phyloP scores from a whole-genome alignment of 1,140 invertebrate genomes.

The Ceratitis capitata region DNA sequence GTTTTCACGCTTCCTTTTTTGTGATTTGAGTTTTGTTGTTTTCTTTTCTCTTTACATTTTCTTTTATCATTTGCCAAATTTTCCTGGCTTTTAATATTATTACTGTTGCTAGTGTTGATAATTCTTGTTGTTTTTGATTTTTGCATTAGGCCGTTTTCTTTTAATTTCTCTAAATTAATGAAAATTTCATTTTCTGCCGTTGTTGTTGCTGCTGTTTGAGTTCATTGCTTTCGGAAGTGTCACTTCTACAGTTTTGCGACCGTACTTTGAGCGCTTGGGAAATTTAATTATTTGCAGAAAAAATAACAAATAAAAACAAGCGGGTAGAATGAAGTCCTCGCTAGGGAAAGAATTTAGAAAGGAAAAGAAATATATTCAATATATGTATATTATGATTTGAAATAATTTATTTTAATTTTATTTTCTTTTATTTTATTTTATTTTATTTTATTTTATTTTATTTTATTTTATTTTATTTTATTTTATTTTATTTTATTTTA shows the following conservation, averaged over 20 bases:
- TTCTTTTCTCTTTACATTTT: neutral
- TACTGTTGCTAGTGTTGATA: neutral
- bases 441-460: too few species aligned
- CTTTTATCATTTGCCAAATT: neutral
- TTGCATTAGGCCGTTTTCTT: neutral
- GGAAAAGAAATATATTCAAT: neutral
- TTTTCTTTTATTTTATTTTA: too few species aligned
- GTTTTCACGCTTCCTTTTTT: neutral
- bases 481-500: too few species aligned
- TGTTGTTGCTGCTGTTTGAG: neutral
- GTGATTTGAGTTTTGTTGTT: neutral
- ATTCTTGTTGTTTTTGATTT: neutral
- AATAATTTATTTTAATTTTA: too few species aligned
- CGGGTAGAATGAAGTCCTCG: neutral
- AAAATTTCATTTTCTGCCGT: neutral
- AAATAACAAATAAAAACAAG: neutral
- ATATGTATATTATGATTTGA: too few species aligned
- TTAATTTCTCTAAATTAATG: constrained; percentile 23
- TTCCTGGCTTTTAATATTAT: neutral
- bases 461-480: too few species aligned
- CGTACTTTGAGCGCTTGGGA: neutral
- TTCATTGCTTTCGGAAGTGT: neutral
- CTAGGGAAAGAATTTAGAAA: neutral
- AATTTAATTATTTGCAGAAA: constrained; percentile 1
- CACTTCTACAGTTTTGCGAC: neutral